phyloP scores from a whole-genome alignment of 2,888 invertebrate genomes.

The Sinhomidia bicolor region DNA sequence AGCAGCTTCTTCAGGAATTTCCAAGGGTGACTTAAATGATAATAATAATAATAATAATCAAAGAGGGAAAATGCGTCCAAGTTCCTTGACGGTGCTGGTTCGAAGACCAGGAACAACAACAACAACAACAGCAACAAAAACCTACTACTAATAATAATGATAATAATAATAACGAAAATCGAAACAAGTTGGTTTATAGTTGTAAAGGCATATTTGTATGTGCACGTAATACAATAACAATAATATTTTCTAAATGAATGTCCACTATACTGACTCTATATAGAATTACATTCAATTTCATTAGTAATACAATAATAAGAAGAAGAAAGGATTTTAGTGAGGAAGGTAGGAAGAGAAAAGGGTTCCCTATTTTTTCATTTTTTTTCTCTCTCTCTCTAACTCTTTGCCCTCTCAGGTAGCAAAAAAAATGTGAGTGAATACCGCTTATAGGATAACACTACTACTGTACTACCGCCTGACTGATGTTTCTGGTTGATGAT shows the following conservation, averaged over 20 bases:
- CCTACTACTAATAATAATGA: no score
- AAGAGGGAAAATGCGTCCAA: constrained; percentile 43
- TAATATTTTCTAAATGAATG: not conserved
- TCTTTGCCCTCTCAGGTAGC: constrained; percentile 59
- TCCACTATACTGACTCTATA: not conserved
- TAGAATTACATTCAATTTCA: not conserved
- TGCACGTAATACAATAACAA: constrained; percentile 24
- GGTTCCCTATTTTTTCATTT: constrained; percentile 39
- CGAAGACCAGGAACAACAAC: constrained; percentile 61
- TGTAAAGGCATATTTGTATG: constrained; percentile 23
- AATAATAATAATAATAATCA: constrained; percentile 17
- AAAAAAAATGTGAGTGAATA: constrained; percentile 35
- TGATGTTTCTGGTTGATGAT: constrained; percentile 68
- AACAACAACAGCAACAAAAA: constrained; percentile 52
- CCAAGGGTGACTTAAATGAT: constrained; percentile 38
- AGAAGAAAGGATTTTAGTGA: constrained; percentile 63
- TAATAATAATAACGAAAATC: not conserved
- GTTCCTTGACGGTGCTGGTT: constrained; percentile 23
- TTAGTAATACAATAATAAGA: no score
- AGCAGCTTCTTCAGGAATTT: constrained; percentile 58
- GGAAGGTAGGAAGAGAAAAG: constrained; percentile 63
- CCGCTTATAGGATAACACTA: constrained; percentile 22
- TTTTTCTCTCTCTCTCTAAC: constrained; percentile 26
- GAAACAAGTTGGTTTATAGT: constrained; percentile 32
- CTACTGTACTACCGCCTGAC: constrained; percentile 53